These are phyloP conservation scores for Cyprinodon tularosa DNA, from an alignment of 2,113 vertebrate genomes.

Conservation along the genomic window DNA sequence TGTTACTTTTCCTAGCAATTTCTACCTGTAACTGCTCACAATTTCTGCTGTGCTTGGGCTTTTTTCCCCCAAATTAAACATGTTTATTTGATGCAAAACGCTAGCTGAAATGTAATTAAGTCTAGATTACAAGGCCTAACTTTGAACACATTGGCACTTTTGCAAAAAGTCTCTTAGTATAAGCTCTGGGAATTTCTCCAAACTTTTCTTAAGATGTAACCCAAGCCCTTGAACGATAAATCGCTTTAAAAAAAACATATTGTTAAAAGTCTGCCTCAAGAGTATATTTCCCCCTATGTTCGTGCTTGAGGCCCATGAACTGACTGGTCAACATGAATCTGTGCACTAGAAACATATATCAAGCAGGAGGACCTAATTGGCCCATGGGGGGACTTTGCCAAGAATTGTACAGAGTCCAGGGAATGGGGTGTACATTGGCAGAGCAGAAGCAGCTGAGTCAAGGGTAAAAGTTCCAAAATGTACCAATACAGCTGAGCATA, in stretches of 20 bases:
- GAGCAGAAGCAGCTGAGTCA: constrained; percentile 1
- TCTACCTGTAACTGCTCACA: constrained; percentile 2
- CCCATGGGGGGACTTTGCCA: constrained; percentile 36
- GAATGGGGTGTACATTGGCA: constrained; percentile 17
- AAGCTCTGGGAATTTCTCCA: not conserved
- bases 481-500: constrained; percentile 20
- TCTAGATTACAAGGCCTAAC: constrained; percentile 38
- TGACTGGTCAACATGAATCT: constrained; percentile 32
- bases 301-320: constrained; percentile 56
- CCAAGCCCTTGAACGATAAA: not conserved
- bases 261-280: constrained; percentile 16
- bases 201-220: constrained; percentile 11
- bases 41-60: constrained; percentile 34
- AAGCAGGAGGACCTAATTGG: constrained; percentile 64
- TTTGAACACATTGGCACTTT: constrained; percentile 1
- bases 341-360: constrained; percentile 39
- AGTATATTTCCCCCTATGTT: not conserved
- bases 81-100: constrained; percentile 40
- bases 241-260: constrained; percentile 9
- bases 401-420: constrained; percentile 19
- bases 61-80: constrained; percentile 23
- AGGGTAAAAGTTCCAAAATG: constrained; percentile 20
- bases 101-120: constrained; percentile 35
- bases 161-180: not conserved
- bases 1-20: not conserved